Percentiles rank a stretch among this genome's conserved stretches.
Evolutionary conservation across 37 sponge, comb jelly and placozoan species (phyloP).

Genomic region (Ephydatia muelleri): DNA sequence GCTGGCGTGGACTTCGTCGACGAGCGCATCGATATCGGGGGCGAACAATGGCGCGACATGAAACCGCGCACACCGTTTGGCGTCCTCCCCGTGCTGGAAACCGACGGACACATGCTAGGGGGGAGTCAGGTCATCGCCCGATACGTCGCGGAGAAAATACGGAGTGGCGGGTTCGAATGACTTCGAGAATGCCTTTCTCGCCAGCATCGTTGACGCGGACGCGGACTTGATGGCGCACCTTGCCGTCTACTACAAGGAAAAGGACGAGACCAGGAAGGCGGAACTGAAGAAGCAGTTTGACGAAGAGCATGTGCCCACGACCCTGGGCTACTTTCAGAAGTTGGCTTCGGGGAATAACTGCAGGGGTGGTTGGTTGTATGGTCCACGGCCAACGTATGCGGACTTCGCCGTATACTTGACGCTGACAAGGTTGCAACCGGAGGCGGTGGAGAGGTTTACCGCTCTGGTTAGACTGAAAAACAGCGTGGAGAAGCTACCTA

Average conservation of each 20-base stretch:
- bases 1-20: constrained; percentile 52
- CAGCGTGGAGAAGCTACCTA: constrained; percentile 38
- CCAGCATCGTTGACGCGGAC: constrained; percentile 42
- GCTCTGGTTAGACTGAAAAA: constrained; percentile 26
- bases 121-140: constrained; percentile 34
- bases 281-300: constrained; percentile 22
- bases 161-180: constrained; percentile 64
- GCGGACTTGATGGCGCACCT: constrained; percentile 18
- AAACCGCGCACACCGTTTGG: constrained; percentile 46
- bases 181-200: constrained; percentile 59
- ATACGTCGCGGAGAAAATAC: constrained; percentile 54
- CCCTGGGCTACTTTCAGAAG: constrained; percentile 23
- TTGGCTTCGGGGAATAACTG: neutral
- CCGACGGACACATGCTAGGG: constrained; percentile 50
- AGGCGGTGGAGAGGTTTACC: constrained; percentile 25
- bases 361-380: constrained; percentile 32
- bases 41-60: constrained; percentile 26
- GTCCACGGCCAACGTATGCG: constrained; percentile 34
- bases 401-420: constrained; percentile 14
- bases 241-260: constrained; percentile 15
- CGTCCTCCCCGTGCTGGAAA: constrained; percentile 53
- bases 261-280: constrained; percentile 50
- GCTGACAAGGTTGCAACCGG: neutral
- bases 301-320: constrained; percentile 12
- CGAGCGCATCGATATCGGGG: neutral